Evolutionary conservation across 2,888 invertebrate species (phyloP), one percentile per base, ranked within the genome.

Genomic region (Unio delphinus): DNA sequence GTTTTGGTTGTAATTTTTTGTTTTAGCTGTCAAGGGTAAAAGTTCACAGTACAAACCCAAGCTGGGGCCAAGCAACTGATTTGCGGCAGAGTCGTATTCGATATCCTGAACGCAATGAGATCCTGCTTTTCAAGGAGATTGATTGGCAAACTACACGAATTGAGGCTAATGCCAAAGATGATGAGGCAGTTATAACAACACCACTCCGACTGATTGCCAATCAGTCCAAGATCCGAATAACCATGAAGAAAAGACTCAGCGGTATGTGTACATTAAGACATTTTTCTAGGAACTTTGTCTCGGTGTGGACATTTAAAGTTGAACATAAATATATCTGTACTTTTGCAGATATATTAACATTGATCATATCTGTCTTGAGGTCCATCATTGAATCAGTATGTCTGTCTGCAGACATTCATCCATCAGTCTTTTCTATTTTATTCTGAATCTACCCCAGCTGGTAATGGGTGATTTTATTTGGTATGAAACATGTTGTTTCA

Each of bases 101-200:
- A 91, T 97, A 98, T 87, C 93, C 95, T 4, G 94, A 94, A 76
- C 94, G 94, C 76, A 96, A 96, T 60, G 95, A 98, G 86, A 92
- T 99, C 78, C 92, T 99, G 78, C 95, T 99, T 88, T 99, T 99
- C 91, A 99, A 99, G 92, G 89, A 89, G 91, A 91, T 99, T 68
- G 95, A 96, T 88, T 99, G 99, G 99, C 98, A 99, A 91, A 96
- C 96, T 65, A 94, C 99, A 28, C 93, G 98, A 76, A 95, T 99
- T 86, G 98, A 99, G 91, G 98, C 98, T 18, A 95, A 96, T 95
- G 55, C 98, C 96, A 0, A 83, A 11, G 78, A 79, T 28, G 79
- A 76, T 59, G 71, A 73, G 55, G 75, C 80, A 45, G 76, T 85
- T 55, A 76, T 81, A 17, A 82, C 85, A 30, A 96, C 97, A 0